Evolutionary conservation across 2,888 invertebrate species (phyloP), one percentile per base, ranked within the genome.

Genomic region (Aromia moschata): DNA sequence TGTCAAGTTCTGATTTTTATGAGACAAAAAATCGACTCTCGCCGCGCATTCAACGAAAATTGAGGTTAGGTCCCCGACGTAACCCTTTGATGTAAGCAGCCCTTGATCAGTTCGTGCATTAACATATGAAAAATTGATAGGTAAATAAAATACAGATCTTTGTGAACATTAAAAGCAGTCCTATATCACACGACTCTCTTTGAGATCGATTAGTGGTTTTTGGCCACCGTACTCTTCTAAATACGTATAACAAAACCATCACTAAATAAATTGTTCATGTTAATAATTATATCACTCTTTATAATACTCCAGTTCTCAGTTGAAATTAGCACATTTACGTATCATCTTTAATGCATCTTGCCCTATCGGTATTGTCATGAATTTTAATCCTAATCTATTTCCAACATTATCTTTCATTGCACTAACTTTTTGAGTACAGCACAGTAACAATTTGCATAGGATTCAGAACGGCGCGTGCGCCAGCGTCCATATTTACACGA

Each of bases 121-220:
- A 57, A 56, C 45, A 51, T 49, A 45, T 54, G 53, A 57, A 59
- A 63, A 63, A 59, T 62, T 54, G 58, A 64, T 63, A 58, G 56
- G 57, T 64, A 76, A 77, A 78, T 75, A 77, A 77, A 77, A 78
- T 77, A 78, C 78, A 78, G 79, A 80, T 80, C 79, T 79, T 78
- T 77, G 72, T 74, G 71, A 79, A 77, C 72, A 77, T 65, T 77
- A 79, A 80, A 79, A 79, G 79, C 80, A 78, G 75, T 77, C 76
- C 77, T 79, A 79, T 80, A 80, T 80, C 79, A 80, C 80, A 80
- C 79, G 74, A 72, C 75, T 77, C 77, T 65, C 73, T 74, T 74
- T 80, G 80, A 80, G 79, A 80, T 80, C 79, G 75, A 77, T 45
- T 53, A 74, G 74, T 72, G 72, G 70, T 61, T 63, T 54, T 49